Base-by-base conservation (phyloP, 2,888 invertebrate species). In the Altica lythri region DNA sequence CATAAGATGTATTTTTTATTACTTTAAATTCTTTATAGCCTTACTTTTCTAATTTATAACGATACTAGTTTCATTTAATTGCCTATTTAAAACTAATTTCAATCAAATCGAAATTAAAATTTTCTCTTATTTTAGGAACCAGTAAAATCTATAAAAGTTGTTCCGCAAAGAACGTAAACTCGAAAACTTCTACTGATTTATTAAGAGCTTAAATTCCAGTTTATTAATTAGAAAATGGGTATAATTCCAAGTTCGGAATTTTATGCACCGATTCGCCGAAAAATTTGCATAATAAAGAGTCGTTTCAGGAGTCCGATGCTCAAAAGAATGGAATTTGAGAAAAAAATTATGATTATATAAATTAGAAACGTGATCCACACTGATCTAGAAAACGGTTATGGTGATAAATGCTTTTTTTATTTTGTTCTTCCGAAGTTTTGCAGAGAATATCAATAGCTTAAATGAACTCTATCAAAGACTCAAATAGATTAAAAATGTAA, bases 171-270 rank as follows among this genome's bases (percentile, higher is more conserved):
- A 25, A 16, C 22, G 13, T 34, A 14, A 34, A 34, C 40, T 14
- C 40, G 25, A 13, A 10, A 22, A 22, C 22, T 40, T 25, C 22
- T 1, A 22, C 22, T 44, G 44, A 29, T 44, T 44, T 44, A 44
- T 44, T 17, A 17, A 44, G 29, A 17, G 30, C 44, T 44, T 17
- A 44, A 44, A 29, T 44, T 30, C 18, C 44, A 30, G 44, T 44
- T 44, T 44, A 44, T 44, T 44, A 44, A 44, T 44, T 44, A 30
- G 44, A 17, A 44, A 30, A 44, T 30, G 17, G 30, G 44, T 29
- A 44, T 44, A 29, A 44, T 44, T 22, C 34, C n/a, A 8, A 12
- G n/a, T 45, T 32, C 16, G n/a, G 13, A 8, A 14, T 45, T 17
- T 45, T 19, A n/a, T 30, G 27, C 35, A 19, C 27, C 30, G 16